phyloP scores from a whole-genome alignment of 2,113 vertebrate genomes.

The Semnornis frantzii region DNA sequence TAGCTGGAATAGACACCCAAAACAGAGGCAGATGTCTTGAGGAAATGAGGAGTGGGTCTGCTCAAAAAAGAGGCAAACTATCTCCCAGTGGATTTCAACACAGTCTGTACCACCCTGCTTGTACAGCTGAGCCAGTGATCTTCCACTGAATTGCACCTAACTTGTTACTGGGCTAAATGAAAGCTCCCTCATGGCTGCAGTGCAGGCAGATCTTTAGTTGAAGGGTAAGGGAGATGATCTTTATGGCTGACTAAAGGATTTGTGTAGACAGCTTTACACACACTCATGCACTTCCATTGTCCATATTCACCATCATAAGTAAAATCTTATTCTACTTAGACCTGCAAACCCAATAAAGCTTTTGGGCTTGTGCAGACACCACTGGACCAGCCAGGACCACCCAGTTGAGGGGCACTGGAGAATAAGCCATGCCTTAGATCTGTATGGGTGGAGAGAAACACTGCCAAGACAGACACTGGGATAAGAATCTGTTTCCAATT shows the following conservation, averaged over 20 bases:
- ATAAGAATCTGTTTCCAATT: conserved; percentile 47
- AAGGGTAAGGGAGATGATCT: background rate
- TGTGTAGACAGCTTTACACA: background rate
- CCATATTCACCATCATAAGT: background rate
- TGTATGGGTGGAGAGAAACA: conserved; percentile 9
- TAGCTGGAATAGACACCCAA: background rate
- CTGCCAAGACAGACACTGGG: conserved; percentile 8
- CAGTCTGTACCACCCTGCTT: background rate
- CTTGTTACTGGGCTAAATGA: too few species aligned
- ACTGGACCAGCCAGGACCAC: conserved; percentile 10
- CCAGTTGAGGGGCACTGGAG: background rate
- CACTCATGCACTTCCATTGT: background rate
- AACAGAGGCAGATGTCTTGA: background rate
- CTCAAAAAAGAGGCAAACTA: background rate
- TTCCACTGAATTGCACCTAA: background rate
- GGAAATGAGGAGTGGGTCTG: background rate
- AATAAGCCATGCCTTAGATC: background rate
- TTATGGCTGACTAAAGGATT: background rate
- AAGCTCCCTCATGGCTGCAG: background rate
- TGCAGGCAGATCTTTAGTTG: background rate
- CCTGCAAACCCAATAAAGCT: background rate
- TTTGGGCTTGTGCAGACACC: background rate
- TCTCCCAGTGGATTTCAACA: background rate
- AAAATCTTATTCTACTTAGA: background rate
- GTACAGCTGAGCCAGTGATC: rapidly evolving